These are phyloP conservation scores for Macrotis lagotis DNA, from an alignment of 2,113 vertebrate species.

Conservation along the genomic window DNA sequence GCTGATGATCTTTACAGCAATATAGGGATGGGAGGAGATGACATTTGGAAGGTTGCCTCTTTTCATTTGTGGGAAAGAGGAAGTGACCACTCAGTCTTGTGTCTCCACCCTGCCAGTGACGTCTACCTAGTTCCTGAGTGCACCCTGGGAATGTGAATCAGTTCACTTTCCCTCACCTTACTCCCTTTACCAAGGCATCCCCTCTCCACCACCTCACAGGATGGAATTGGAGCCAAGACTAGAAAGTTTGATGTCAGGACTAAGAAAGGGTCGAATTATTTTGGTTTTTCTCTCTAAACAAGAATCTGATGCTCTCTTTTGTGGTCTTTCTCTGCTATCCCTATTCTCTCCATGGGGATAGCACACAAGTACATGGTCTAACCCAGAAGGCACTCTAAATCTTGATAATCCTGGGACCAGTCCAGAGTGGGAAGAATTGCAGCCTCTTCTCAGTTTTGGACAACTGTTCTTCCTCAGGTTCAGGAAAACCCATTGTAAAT, in stretches of 20 bases:
- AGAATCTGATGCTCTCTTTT: neutral
- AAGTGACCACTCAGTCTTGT: slow-evolving; percentile 26
- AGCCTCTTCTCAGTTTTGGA: neutral
- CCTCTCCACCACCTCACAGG: neutral
- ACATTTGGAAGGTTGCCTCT: neutral
- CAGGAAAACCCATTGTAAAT: neutral
- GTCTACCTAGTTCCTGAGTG: neutral
- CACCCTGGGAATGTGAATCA: slow-evolving; percentile 47
- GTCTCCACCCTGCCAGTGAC: slow-evolving; percentile 35
- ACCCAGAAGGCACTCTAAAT: neutral
- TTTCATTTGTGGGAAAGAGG: slow-evolving; percentile 62
- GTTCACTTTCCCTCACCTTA: neutral
- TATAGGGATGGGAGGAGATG: neutral
- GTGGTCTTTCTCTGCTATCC: neutral
- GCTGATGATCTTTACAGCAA: neutral
- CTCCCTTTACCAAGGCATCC: neutral
- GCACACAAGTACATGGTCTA: neutral
- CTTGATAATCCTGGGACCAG: neutral
- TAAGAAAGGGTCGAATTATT: neutral
- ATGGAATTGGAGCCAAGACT: neutral
- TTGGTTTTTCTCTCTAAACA: neutral
- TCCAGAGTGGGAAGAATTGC: neutral
- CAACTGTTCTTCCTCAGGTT: neutral
- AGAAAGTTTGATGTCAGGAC: neutral
- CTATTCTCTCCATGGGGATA: neutral